These are phyloP conservation scores for Clusia tigrina DNA, from an alignment of 2,888 invertebrate genomes.

Conservation along the genomic window DNA sequence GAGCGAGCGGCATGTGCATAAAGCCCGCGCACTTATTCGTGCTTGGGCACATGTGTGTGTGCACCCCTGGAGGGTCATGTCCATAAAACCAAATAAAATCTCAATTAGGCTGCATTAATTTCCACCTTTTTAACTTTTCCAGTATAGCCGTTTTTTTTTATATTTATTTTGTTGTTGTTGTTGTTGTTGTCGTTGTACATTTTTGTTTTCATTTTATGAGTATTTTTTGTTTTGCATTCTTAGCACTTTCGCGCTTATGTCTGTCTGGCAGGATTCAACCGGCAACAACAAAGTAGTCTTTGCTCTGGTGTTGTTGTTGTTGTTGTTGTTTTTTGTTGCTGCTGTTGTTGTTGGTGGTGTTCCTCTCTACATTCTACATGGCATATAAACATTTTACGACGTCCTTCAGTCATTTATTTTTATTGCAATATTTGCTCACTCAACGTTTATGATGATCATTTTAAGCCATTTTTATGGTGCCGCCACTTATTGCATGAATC, in stretches of 20 bases:
- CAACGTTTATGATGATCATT: constrained; percentile 65
- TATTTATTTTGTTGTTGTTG: neutral
- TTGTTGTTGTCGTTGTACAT: constrained; percentile 10
- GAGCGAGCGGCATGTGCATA: too few relatives aligned
- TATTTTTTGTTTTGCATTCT: constrained; percentile 26
- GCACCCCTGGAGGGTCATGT: neutral
- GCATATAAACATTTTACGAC: constrained; percentile 60
- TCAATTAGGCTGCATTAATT: constrained; percentile 21
- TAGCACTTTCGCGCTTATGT: too few relatives aligned
- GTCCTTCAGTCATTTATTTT: constrained; percentile 63
- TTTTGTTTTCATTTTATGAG: constrained; percentile 44
- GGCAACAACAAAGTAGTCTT: neutral
- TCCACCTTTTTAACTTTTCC: constrained; percentile 24
- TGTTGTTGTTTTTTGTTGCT: too few relatives aligned
- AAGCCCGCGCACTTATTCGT: too few relatives aligned
- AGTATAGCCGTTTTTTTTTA: neutral
- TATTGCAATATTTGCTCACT: constrained; percentile 65
- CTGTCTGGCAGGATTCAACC: neutral
- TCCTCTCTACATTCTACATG: constrained; percentile 39
- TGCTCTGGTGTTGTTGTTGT: constrained; percentile 1
- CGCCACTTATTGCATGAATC: constrained; percentile 58
- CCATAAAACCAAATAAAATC: constrained; percentile 11
- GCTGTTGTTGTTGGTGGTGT: constrained; percentile 18
- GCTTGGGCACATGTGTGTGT: neutral
- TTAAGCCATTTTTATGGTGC: constrained; percentile 64